Evolutionary conservation across 2,797 vertebrate species (phyloP), one percentile per base, ranked within the genome.

Genomic region (Esox lucius): DNA sequence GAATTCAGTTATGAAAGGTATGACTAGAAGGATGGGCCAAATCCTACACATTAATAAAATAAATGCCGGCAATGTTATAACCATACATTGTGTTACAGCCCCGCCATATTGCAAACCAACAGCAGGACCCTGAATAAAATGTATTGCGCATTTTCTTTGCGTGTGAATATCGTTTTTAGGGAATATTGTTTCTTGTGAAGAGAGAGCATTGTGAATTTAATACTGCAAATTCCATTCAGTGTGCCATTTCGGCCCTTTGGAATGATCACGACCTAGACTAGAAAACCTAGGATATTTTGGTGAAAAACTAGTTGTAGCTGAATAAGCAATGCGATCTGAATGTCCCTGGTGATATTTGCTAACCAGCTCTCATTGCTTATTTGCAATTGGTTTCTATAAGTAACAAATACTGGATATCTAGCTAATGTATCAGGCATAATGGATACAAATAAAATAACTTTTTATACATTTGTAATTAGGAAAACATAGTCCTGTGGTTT

Each of bases 1-100:
- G 84, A 87, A 81, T 80, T 75, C 76, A 68, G 68, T 79, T 85
- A 85, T 83, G 81, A 86, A 85, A 84, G 83, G 33, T 72, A 76
- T 74, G 77, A 83, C 73, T 59, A 71, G 80, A 73, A 70, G 53
- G 75, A 73, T 74, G 28, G 75, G 51, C 68, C 61, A 70, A 72
- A 75, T 72, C 59, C 51, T 56, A 85, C 51, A 35, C 42, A 13
- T 11, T 5, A 39, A 39, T 12, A 46, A 11, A 46, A 13, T 3
- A 11, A 61, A 11, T 24, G 56, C 56, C 56, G 46, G 6, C 42
- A 7, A 46, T 46, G 12, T 11, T 24, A 61, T 24, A 61, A 24
- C 9, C 22, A 12, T 24, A 24, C 24, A 11, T 26, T 61, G 22
- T 11, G 1, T 61, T 61, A 59, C 24, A 13, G 22, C 12, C 9